Base-by-base conservation (phyloP, 2,888 invertebrate species). In the Atrina japonica region DNA sequence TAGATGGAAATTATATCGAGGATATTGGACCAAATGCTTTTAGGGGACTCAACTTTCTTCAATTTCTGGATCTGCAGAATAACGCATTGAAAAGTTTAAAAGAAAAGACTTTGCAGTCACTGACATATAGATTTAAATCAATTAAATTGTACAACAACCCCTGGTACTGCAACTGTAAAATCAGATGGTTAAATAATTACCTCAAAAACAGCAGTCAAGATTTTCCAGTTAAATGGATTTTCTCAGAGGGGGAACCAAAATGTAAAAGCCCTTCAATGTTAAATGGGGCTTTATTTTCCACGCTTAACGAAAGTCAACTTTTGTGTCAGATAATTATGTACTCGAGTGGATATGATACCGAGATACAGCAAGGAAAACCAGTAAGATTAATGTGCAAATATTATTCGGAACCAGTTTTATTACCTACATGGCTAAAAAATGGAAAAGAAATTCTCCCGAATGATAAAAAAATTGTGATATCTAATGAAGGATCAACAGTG, bases 101-200 rank as follows among this genome's bases (percentile, higher is more conserved):
- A 16, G 70, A 75, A 1, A 73, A 80, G 23, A 70, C 77, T 6
- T 79, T 87, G 53, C 70, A 79, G 60, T 73, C 78, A 66, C 81
- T 87, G 64, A 70, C 78, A 6, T 43, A 69, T 0, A 71, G 73
- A n/a, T 72, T 85, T 7, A 78, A 76, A 29, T 73, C 75, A 21
- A 71, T 86, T 6, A 81, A 80, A 27, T 77, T 88, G 23, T 81
- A 83, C 63, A 78, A 85, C 60, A 88, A 88, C 40, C 84, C 82
- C 6, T 88, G 88, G 88, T 75, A 78, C 56, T 88, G 88, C 74
- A 86, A 88, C 76, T 88, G 88, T 73, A 68, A 78, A 2, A 66
- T 86, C 21, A 76, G 85, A 3, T 87, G 88, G 86, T 69, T 88
- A 25, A 71, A 83, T 18, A 55, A 75, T 16, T 88, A 85, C 84